These are phyloP conservation scores for Euzophera pinguis DNA, from an alignment of 2,888 invertebrate species.

Conservation along the genomic window DNA sequence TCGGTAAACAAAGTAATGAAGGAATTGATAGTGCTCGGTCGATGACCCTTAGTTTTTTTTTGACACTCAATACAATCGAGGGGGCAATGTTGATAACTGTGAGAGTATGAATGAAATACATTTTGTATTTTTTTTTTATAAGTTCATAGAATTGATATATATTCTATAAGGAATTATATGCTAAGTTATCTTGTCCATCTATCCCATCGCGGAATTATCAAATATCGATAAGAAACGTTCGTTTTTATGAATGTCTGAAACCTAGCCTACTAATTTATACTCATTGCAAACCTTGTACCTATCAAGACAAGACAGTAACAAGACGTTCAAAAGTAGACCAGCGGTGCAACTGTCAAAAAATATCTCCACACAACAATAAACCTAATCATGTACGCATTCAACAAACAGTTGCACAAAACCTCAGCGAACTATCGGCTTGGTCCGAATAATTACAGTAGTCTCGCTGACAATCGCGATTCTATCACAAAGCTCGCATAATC, in stretches of 20 bases:
- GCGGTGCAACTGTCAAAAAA: background rate
- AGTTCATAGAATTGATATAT: too few relatives aligned
- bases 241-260: too few relatives aligned
- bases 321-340: background rate
- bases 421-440: slow-evolving; percentile 51
- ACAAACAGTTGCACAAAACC: slow-evolving; percentile 60
- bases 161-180: too few relatives aligned
- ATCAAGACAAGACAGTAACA: background rate
- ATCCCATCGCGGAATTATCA: too few relatives aligned
- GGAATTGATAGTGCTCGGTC: slow-evolving; percentile 57
- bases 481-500: slow-evolving; percentile 77
- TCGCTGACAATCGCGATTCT: slow-evolving; percentile 79
- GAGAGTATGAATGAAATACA: background rate
- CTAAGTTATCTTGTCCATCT: too few relatives aligned
- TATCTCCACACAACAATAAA: slow-evolving; percentile 18
- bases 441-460: slow-evolving; percentile 76
- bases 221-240: too few relatives aligned
- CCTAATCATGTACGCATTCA: slow-evolving; percentile 30
- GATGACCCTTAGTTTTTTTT: slow-evolving; percentile 29
- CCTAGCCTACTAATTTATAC: too few relatives aligned
- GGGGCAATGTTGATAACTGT: slow-evolving; percentile 1
- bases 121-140: too few relatives aligned
- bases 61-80: slow-evolving; percentile 1
- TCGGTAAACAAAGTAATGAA: slow-evolving; percentile 62
- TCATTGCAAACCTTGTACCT: background rate